Evolutionary conservation across 2,888 invertebrate species (phyloP).

Genomic region (Nomada ruficornis): DNA sequence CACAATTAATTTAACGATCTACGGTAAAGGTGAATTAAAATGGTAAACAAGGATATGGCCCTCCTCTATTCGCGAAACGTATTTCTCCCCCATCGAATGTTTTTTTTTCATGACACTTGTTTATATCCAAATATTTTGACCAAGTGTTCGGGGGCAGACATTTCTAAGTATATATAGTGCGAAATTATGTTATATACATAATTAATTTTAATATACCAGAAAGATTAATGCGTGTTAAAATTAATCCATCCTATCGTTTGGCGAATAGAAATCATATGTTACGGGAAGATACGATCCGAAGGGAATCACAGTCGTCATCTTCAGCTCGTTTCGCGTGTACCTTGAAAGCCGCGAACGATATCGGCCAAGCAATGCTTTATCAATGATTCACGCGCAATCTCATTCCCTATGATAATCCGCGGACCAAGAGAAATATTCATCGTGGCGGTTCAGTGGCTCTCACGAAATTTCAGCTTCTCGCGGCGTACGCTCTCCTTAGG

Average conservation of each 20-base stretch:
- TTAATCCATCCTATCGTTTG: too few species aligned
- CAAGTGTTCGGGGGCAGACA: too few species aligned
- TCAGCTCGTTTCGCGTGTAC: constrained; percentile 53
- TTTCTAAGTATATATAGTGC: too few species aligned
- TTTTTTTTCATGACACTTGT: too few species aligned
- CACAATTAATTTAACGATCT: constrained; percentile 21
- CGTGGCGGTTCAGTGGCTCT: constrained; percentile 70
- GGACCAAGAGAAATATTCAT: constrained; percentile 81
- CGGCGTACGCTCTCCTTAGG: constrained; percentile 62
- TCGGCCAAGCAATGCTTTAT: constrained; percentile 72
- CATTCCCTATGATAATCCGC: constrained; percentile 81
- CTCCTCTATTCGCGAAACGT: not conserved
- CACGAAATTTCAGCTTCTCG: constrained; percentile 64
- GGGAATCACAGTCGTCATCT: constrained; percentile 75
- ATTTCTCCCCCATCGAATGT: too few species aligned
- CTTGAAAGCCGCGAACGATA: constrained; percentile 56
- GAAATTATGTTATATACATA: too few species aligned
- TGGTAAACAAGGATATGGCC: constrained; percentile 16
- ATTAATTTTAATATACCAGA: too few species aligned
- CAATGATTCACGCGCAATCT: constrained; percentile 82
- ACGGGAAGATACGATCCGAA: not conserved
- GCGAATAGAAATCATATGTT: not conserved
- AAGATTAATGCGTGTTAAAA: too few species aligned
- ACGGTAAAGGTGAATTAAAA: not conserved
- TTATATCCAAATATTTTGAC: too few species aligned